phyloP scores from a whole-genome alignment of 2,888 invertebrate genomes.

The Pollenia griseotomentosa region DNA sequence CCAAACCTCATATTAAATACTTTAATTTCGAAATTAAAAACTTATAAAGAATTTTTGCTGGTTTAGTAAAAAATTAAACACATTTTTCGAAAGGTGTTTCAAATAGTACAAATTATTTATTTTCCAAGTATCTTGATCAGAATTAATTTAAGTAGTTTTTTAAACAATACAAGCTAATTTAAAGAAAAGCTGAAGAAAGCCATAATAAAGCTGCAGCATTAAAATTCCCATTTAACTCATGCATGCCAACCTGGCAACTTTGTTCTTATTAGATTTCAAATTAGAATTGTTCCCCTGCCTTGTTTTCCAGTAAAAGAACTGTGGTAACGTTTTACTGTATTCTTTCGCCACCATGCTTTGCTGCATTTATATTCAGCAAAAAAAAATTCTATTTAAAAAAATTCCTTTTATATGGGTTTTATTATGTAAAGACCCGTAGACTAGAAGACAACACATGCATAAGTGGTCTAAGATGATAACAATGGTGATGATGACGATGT shows the following conservation, averaged over 20 bases:
- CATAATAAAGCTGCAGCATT: too few species aligned
- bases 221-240: too few species aligned
- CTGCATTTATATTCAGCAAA: conserved; percentile 14
- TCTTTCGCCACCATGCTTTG: background rate
- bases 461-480: conserved; percentile 61
- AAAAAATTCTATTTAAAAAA: background rate
- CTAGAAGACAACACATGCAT: conserved; percentile 49
- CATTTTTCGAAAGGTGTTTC: too few species aligned
- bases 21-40: too few species aligned
- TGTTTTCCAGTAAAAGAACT: background rate
- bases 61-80: too few species aligned
- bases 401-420: background rate
- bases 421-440: conserved; percentile 48
- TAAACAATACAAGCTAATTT: too few species aligned
- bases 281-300: background rate
- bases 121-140: too few species aligned
- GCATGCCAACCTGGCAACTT: background rate
- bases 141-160: too few species aligned
- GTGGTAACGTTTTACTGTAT: conserved; percentile 13
- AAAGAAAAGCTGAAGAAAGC: too few species aligned
- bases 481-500: conserved; percentile 51
- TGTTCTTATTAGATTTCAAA: background rate
- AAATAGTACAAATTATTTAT: too few species aligned
- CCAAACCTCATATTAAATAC: too few species aligned
- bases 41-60: too few species aligned